Percentiles rank a stretch among this genome's conserved stretches.
Evolutionary conservation across 2,113 vertebrate species (phyloP).

Genomic region (Rhipidura dahli): DNA sequence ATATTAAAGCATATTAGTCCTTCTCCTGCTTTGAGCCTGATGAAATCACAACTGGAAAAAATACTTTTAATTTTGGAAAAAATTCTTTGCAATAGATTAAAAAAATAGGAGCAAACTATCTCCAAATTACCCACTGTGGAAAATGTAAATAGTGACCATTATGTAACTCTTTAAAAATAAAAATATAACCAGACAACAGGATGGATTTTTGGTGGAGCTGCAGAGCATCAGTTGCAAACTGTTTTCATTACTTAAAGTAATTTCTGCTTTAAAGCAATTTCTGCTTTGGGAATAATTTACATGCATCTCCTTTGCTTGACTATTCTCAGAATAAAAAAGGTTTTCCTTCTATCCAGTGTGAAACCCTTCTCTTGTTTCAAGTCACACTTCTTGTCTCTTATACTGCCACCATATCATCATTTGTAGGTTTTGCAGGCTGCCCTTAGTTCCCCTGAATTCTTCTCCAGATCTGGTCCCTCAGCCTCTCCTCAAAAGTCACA

Average conservation of each 20-base stretch:
- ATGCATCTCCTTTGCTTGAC: background rate
- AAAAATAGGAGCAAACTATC: background rate
- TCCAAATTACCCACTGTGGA: background rate
- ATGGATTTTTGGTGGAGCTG: background rate
- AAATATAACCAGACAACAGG: background rate
- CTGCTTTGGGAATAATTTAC: background rate
- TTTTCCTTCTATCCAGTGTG: background rate
- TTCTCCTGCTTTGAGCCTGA: background rate
- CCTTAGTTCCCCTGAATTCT: background rate
- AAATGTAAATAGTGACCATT: background rate
- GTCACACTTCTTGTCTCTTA: background rate
- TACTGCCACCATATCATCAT: background rate
- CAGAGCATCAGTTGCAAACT: background rate
- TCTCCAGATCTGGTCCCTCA: background rate
- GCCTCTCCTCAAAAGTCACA: background rate
- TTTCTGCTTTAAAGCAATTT: background rate
- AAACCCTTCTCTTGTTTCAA: background rate
- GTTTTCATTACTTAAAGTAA: background rate
- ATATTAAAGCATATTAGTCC: background rate
- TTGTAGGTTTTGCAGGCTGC: background rate
- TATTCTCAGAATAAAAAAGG: background rate
- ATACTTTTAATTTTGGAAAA: background rate
- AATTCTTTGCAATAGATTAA: background rate
- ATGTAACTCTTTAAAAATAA: background rate
- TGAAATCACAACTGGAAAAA: background rate